Evolutionary conservation across 1,140 invertebrate genomes (phyloP).

Genomic region (Aphelinus certus): DNA sequence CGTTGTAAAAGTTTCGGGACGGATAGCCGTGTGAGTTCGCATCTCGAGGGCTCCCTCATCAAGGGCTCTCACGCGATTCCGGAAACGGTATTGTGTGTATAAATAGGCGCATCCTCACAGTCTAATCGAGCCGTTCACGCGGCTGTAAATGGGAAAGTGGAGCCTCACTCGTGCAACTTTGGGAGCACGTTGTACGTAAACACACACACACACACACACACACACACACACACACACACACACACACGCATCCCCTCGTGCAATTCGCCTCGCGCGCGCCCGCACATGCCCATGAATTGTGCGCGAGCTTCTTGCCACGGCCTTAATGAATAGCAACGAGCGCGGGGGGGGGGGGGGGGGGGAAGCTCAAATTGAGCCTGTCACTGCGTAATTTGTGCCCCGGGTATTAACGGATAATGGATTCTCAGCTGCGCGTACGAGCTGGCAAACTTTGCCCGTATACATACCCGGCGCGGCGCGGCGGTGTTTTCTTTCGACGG

Average conservation of each 20-base stretch:
- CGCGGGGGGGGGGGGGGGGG: too few species aligned
- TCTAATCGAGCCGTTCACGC: conserved; percentile 14
- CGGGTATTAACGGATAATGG: not conserved
- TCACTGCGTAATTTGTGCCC: not conserved
- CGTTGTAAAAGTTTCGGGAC: too few species aligned
- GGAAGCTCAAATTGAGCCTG: conserved; percentile 16
- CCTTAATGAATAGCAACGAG: conserved; percentile 2
- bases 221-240: not conserved
- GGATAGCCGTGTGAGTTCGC: too few species aligned
- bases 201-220: too few species aligned
- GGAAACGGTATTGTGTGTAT: not conserved
- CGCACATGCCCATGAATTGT: not conserved
- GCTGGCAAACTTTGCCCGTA: not conserved
- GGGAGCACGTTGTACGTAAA: too few species aligned
- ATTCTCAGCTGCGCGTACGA: not conserved
- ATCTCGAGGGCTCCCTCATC: too few species aligned
- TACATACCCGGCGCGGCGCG: too few species aligned
- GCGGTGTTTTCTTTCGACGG: too few species aligned
- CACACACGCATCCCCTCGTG: not conserved
- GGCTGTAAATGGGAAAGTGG: conserved; percentile 18
- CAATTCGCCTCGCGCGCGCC: conserved; percentile 12
- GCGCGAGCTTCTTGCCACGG: too few species aligned
- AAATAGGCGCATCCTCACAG: not conserved
- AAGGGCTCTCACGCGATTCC: not conserved
- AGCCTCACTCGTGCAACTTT: conserved; percentile 1